phyloP scores from a whole-genome alignment of 1,140 invertebrate species.

The Eufriesea mexicana region DNA sequence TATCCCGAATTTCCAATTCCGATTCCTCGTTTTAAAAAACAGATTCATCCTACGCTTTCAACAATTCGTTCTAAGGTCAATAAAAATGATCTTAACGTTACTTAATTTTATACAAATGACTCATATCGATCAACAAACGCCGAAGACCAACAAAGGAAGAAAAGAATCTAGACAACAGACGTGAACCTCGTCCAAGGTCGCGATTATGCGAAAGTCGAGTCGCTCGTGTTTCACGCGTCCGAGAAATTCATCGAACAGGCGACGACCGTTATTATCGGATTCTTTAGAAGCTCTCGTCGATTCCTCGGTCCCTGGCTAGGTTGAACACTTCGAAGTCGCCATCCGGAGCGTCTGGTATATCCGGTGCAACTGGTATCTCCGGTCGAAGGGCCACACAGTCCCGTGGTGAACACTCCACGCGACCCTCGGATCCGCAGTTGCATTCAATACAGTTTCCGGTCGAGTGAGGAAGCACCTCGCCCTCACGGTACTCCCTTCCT shows the following conservation, averaged over 20 bases:
- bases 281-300: conserved; percentile 76
- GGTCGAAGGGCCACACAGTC: conserved; percentile 83
- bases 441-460: conserved; percentile 88
- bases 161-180: too few relatives aligned
- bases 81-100: background rate
- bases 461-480: conserved; percentile 85
- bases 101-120: background rate
- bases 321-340: conserved; percentile 78
- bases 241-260: background rate
- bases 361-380: conserved; percentile 73
- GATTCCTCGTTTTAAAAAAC: too few relatives aligned
- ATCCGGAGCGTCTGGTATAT: conserved; percentile 71
- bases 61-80: too few relatives aligned
- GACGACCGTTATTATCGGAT: conserved; percentile 42
- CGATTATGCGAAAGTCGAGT: background rate
- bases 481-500: conserved; percentile 86
- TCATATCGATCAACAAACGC: background rate
- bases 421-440: conserved; percentile 85
- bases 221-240: background rate
- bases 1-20: background rate
- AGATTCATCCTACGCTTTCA: too few relatives aligned
- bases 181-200: background rate
- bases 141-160: background rate
- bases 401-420: conserved; percentile 86
- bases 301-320: conserved; percentile 70